A percentile compares a stretch with the other conserved stretches of the same genome.
phyloP scores from a whole-genome alignment of 2,797 vertebrate species.

The Danio kyathit region DNA sequence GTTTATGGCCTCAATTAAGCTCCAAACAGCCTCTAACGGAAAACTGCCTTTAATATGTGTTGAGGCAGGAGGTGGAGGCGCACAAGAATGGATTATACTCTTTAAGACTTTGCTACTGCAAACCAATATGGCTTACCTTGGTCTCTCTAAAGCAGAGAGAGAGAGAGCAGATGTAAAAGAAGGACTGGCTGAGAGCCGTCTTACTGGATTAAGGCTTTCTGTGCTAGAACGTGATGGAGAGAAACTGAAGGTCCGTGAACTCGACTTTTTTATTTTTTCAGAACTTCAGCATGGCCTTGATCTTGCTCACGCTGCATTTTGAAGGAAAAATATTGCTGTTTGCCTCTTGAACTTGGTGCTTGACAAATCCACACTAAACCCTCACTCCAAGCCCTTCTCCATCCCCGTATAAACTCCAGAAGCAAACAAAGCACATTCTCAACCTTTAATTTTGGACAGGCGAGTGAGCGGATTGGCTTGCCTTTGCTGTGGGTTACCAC shows the following conservation, averaged over 20 bases:
- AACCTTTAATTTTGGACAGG: conserved; percentile 37
- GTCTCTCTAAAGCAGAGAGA: conserved; percentile 9
- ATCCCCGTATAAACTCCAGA: conserved; percentile 25
- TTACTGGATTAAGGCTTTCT: conserved; percentile 77
- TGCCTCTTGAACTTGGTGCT: conserved; percentile 62
- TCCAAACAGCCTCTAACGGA: conserved; percentile 31
- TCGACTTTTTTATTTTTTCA: conserved; percentile 71
- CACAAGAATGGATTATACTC: conserved; percentile 22
- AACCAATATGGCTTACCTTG: conserved; percentile 29
- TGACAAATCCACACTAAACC: conserved; percentile 56
- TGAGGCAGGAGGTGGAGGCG: conserved; percentile 29
- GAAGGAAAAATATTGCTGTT: conserved; percentile 43
- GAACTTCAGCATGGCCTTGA: conserved; percentile 63
- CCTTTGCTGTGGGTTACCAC: conserved; percentile 34
- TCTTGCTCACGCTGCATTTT: conserved; percentile 61
- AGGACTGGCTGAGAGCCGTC: conserved; percentile 62
- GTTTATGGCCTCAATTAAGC: conserved; percentile 47
- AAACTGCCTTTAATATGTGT: neutral
- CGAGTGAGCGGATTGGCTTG: conserved; percentile 8
- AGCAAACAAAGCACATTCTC: conserved; percentile 27
- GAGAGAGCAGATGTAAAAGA: conserved; percentile 41
- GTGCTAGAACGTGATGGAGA: conserved; percentile 69
- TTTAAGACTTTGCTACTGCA: conserved; percentile 62
- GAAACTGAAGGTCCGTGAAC: conserved; percentile 4
- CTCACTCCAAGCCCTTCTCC: conserved; percentile 8